A percentile compares a stretch with the other conserved stretches of the same genome.
Evolutionary conservation across 2,113 vertebrate genomes (phyloP).

Genomic region (Sarotherodon lohbergeri): DNA sequence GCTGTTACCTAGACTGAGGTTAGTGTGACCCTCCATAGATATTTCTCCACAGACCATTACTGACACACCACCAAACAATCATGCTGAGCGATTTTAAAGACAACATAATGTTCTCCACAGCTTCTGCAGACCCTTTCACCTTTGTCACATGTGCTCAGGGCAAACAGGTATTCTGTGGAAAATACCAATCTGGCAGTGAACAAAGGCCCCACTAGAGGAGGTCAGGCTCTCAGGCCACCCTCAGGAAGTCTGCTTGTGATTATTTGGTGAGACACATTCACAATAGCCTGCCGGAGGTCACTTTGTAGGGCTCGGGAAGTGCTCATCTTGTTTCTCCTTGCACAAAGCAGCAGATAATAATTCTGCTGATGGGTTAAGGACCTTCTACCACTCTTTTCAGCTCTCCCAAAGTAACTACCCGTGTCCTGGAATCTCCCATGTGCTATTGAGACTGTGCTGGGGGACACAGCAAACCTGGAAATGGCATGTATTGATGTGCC

Average conservation of each 20-base stretch:
- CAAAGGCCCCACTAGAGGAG: background rate
- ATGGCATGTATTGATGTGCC: background rate
- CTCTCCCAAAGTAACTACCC: background rate
- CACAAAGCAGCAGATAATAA: background rate
- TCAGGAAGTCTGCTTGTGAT: background rate
- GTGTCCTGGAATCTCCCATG: background rate
- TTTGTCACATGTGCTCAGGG: background rate
- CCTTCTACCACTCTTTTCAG: background rate
- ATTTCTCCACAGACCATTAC: background rate
- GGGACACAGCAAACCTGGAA: background rate
- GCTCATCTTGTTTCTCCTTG: background rate
- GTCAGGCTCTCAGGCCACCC: background rate
- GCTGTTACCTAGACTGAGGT: background rate
- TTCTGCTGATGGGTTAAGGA: background rate
- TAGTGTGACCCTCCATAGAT: background rate
- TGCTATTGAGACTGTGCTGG: background rate
- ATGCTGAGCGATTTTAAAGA: background rate
- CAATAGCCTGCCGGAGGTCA: background rate
- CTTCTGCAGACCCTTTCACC: background rate
- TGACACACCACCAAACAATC: background rate
- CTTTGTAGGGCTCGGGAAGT: background rate
- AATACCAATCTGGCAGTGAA: background rate
- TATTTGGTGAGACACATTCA: background rate
- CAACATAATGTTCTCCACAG: background rate
- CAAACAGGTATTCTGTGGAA: background rate